Percentiles rank a stretch among this genome's conserved stretches.
phyloP scores from a whole-genome alignment of 2,888 invertebrate species.

The Coenonympha glycerion region DNA sequence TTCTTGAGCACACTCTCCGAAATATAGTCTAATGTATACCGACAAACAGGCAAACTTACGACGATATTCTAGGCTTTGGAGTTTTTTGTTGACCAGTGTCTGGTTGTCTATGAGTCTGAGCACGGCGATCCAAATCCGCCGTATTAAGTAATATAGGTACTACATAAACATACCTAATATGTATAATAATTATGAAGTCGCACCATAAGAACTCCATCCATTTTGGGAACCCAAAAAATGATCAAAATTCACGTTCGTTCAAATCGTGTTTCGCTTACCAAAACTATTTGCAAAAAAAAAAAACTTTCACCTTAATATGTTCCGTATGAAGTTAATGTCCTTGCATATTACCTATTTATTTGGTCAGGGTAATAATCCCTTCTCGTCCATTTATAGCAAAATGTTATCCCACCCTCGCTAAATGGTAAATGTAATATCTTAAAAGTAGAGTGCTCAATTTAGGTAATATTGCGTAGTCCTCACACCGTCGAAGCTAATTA shows the following conservation, averaged over 20 bases:
- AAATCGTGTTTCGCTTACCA: background rate
- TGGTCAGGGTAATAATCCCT: background rate
- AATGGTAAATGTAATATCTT: slow-evolving; percentile 6
- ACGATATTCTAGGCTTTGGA: no score
- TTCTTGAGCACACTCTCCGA: no score
- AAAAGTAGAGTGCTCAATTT: background rate
- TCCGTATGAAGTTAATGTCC: background rate
- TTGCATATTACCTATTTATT: background rate
- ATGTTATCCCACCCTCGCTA: slow-evolving; percentile 6
- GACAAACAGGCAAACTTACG: no score
- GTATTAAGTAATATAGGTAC: background rate
- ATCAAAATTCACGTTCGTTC: no score
- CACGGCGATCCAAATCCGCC: background rate
- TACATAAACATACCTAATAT: no score
- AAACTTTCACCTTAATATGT: background rate
- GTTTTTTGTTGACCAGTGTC: no score
- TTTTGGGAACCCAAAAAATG: background rate
- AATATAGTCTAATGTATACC: no score
- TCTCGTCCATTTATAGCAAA: background rate
- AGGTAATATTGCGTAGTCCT: slow-evolving; percentile 2
- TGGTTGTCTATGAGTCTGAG: no score
- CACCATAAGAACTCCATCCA: no score
- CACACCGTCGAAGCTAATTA: background rate
- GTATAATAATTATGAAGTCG: no score
- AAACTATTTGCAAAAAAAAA: background rate